phyloP scores from a whole-genome alignment of 2,113 vertebrate species.

The Cygnus atratus region DNA sequence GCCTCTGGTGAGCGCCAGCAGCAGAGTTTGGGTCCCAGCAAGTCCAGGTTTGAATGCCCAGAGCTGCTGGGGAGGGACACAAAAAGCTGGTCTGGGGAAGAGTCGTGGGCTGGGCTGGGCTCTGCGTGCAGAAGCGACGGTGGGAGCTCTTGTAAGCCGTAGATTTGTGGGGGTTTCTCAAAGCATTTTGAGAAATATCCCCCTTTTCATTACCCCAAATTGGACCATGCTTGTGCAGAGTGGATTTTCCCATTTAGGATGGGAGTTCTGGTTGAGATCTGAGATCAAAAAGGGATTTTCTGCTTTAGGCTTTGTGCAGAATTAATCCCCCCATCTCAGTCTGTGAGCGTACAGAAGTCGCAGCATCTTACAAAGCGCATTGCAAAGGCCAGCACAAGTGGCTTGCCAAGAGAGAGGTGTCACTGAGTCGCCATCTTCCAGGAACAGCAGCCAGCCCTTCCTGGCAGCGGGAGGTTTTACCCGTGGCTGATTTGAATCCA shows the following conservation, averaged over 20 bases:
- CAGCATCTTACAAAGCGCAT: background rate
- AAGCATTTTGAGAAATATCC: background rate
- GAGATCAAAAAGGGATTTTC: background rate
- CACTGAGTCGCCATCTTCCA: background rate
- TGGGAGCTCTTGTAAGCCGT: background rate
- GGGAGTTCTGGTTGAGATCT: background rate
- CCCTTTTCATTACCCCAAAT: background rate
- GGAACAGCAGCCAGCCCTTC: background rate
- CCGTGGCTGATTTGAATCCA: background rate
- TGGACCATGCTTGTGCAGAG: background rate
- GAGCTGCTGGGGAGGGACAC: background rate
- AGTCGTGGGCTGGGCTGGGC: background rate
- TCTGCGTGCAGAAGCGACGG: background rate
- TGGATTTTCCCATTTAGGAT: background rate
- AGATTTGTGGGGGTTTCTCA: no score
- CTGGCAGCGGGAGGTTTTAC: background rate
- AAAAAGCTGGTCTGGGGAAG: background rate
- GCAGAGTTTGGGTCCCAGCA: background rate
- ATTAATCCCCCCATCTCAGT: background rate
- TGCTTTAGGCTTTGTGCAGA: background rate
- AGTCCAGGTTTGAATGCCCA: accelerated
- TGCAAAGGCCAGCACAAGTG: background rate
- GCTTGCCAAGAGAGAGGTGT: background rate
- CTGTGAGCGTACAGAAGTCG: background rate
- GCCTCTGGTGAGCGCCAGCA: background rate